Evolutionary conservation across 1,140 invertebrate genomes (phyloP), one percentile per base, ranked within the genome.

Genomic region (Caenorhabditis inopinata): DNA sequence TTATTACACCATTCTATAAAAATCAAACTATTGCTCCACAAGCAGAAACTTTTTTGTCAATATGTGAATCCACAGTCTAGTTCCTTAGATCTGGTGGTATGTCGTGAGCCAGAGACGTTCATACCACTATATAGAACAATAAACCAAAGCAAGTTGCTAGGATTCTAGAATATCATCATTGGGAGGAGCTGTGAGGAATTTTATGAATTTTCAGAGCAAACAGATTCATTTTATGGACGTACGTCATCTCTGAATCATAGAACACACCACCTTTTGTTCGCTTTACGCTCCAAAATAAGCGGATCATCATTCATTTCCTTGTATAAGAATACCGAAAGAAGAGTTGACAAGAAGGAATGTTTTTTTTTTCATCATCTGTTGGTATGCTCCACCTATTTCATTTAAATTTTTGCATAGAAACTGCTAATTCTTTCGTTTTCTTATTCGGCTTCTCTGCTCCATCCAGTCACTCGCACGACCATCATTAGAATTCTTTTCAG

Each of bases 301-400:
- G 35, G 27, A 11, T 14, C 27, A 16, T 38, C 32, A 11, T 9
- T 9, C 18, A 68, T 68, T 68, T 68, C 58, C 58, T 29, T 29
- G 58, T 58, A 58, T 23, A n/a, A 4, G n/a, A 51, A 58, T 68
- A 32, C 58, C 58, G 27, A 68, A 68, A 68, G n/a, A 25, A 32
- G 58, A 68, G 3, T 7, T 11, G 9, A 25, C 11, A 9, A 18
- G 58, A 21, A 58, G 51, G 9, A 21, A 7, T 7, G 58, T 42
- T 5, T 5, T 29, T 29, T 42, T 68, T 68, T 16, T 68, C 32
- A 38, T 38, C 3, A 68, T 68, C 53, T 29, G 32, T 68, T 38
- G 58, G 58, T 68, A 68, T 68, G 58, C 58, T 68, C 58, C 58
- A 68, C 58, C 58, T 68, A 68, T 32, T 68, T 38, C 32, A 29